A percentile compares a stretch with the other conserved stretches of the same genome.
Evolutionary conservation across 2,797 vertebrate genomes (phyloP).

Genomic region (Epinephelus coioides): DNA sequence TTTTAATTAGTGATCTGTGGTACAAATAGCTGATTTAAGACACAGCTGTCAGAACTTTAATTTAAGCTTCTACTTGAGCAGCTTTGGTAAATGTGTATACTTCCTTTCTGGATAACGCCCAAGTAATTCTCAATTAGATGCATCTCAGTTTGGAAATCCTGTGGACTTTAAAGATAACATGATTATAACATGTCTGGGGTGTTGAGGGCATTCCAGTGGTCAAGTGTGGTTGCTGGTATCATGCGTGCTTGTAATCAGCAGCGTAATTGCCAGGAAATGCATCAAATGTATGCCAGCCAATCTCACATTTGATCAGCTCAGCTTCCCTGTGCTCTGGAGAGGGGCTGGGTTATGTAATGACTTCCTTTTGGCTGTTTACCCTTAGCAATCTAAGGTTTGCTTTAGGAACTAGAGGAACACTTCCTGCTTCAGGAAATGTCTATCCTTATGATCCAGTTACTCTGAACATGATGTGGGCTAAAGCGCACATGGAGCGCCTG

Average conservation of each 20-base stretch:
- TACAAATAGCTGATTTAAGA: conserved; percentile 30
- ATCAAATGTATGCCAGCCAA: conserved; percentile 56
- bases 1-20: conserved; percentile 49
- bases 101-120: conserved; percentile 23
- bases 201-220: conserved; percentile 27
- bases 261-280: conserved; percentile 58
- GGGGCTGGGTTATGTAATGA: conserved; percentile 64
- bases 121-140: conserved; percentile 20
- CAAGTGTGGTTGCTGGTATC: conserved; percentile 3
- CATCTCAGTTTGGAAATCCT: background rate
- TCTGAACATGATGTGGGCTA: conserved; percentile 13
- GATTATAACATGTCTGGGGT: conserved; percentile 8
- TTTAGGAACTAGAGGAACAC: conserved; percentile 68
- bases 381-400: conserved; percentile 51
- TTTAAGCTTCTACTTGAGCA: conserved; percentile 19
- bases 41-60: conserved; percentile 2
- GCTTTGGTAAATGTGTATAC: conserved; percentile 15
- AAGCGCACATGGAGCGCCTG: conserved; percentile 1
- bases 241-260: conserved; percentile 43
- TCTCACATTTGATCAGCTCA: conserved; percentile 72
- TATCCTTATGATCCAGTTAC: conserved; percentile 17
- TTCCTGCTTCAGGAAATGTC: conserved; percentile 61
- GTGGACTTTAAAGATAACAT: conserved; percentile 32
- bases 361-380: conserved; percentile 81
- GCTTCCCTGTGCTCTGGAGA: conserved; percentile 50